phyloP scores from a whole-genome alignment of 2,888 invertebrate species.

The Nemapogon koenigi region DNA sequence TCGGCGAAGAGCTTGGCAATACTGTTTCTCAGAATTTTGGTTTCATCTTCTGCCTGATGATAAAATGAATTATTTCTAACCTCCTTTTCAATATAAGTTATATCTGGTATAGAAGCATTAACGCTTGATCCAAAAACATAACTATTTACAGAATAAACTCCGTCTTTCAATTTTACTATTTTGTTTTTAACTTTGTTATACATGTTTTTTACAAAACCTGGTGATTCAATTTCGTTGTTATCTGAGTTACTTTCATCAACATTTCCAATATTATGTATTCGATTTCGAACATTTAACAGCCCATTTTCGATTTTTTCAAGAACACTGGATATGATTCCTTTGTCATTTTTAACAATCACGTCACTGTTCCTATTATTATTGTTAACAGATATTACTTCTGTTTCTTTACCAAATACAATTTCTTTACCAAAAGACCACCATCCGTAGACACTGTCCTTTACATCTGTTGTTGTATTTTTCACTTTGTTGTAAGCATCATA shows the following conservation, averaged over 20 bases:
- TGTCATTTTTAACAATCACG: neutral
- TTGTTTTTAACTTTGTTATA: constrained; percentile 5
- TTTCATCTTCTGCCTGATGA: neutral
- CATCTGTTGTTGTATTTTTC: constrained; percentile 15
- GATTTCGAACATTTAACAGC: too few relatives aligned
- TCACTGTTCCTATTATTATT: neutral
- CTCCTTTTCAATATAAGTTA: neutral
- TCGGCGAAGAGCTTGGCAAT: neutral
- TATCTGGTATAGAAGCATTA: too few relatives aligned
- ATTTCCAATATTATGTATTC: neutral
- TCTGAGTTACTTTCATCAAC: neutral
- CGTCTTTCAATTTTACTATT: constrained; percentile 1
- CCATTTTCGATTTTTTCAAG: constrained; percentile 1
- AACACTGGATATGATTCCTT: constrained; percentile 2
- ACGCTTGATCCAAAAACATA: too few relatives aligned
- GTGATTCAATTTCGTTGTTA: neutral
- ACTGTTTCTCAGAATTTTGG: neutral
- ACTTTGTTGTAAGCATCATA: constrained; percentile 15
- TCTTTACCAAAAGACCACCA: constrained; percentile 17
- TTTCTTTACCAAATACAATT: constrained; percentile 15
- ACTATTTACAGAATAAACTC: neutral
- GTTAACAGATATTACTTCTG: constrained; percentile 2
- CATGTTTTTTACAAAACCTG: neutral
- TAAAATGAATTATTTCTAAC: neutral
- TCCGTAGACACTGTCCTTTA: constrained; percentile 16